Conservation (phyloP, 2,888 invertebrate genomes). For the Coelopa pilipes region DNA sequence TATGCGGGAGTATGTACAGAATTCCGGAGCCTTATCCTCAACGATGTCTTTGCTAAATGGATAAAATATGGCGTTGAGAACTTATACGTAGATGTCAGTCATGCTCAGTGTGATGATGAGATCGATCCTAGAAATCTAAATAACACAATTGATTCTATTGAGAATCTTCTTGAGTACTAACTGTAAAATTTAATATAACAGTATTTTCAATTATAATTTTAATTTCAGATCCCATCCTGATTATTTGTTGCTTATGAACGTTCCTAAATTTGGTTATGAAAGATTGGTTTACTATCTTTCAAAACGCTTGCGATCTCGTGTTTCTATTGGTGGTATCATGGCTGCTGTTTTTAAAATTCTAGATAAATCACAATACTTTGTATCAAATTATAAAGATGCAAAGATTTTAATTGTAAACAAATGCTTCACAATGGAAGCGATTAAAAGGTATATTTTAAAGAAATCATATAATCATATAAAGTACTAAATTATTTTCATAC, state of each 20-base stretch:
- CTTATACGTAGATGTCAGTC: slow-evolving; percentile 41
- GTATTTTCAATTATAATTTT: not conserved
- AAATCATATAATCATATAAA: not conserved
- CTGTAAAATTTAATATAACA: too few relatives aligned
- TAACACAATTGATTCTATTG: slow-evolving; percentile 31
- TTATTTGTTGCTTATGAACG: slow-evolving; percentile 1
- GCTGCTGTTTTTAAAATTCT: slow-evolving; percentile 9
- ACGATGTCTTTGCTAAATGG: slow-evolving; percentile 43
- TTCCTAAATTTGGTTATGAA: slow-evolving; percentile 31
- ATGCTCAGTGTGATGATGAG: not conserved
- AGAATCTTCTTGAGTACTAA: slow-evolving; percentile 31
- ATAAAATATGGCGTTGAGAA: slow-evolving; percentile 38
- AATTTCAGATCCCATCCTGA: slow-evolving; percentile 34
- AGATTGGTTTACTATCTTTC: slow-evolving; percentile 6
- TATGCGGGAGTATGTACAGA: slow-evolving; percentile 44
- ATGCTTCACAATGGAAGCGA: slow-evolving; percentile 16
- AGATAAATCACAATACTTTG: slow-evolving; percentile 11
- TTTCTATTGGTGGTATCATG: slow-evolving; percentile 13
- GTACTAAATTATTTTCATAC: not conserved
- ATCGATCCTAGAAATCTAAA: slow-evolving; percentile 29
- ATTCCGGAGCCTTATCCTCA: slow-evolving; percentile 40
- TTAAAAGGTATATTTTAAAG: slow-evolving; percentile 16
- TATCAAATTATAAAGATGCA: not conserved
- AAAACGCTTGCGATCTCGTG: slow-evolving; percentile 7
- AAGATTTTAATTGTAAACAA: slow-evolving; percentile 19